phyloP scores from a whole-genome alignment of 2,888 invertebrate species.

The Tachystola acroxantha region DNA sequence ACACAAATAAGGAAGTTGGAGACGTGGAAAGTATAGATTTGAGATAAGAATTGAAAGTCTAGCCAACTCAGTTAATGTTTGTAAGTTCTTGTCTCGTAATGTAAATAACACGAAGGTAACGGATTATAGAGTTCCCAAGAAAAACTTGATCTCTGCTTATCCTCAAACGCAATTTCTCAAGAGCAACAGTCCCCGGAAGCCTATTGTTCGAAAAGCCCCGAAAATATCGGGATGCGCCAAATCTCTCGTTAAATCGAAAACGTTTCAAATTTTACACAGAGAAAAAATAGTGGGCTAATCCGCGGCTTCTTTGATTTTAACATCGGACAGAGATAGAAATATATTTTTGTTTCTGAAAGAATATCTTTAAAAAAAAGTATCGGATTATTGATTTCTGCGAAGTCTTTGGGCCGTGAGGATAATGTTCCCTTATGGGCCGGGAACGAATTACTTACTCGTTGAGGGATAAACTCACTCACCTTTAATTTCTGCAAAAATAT shows the following conservation, averaged over 20 bases:
- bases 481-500: slow-evolving; percentile 60
- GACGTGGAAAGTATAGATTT: slow-evolving; percentile 1
- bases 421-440: slow-evolving; percentile 61
- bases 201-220: slow-evolving; percentile 52
- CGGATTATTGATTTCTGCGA: slow-evolving; percentile 72
- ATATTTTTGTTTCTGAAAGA: slow-evolving; percentile 63
- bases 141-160: slow-evolving; percentile 53
- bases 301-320: slow-evolving; percentile 69
- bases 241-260: slow-evolving; percentile 64
- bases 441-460: slow-evolving; percentile 72
- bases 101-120: too few species aligned
- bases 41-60: slow-evolving; percentile 3
- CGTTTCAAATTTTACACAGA: slow-evolving; percentile 60
- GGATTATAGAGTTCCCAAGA: slow-evolving; percentile 6
- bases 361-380: slow-evolving; percentile 56
- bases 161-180: slow-evolving; percentile 48
- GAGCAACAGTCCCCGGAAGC: slow-evolving; percentile 58
- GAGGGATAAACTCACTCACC: slow-evolving; percentile 67
- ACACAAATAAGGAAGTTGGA: background rate
- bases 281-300: slow-evolving; percentile 63
- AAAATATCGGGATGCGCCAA: slow-evolving; percentile 58
- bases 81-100: too few species aligned
- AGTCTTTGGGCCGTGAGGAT: slow-evolving; percentile 59
- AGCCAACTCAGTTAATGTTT: background rate
- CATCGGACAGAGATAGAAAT: slow-evolving; percentile 38